Evolutionary conservation across 2,888 invertebrate species (phyloP).

Genomic region (Oscheius myriophilus): DNA sequence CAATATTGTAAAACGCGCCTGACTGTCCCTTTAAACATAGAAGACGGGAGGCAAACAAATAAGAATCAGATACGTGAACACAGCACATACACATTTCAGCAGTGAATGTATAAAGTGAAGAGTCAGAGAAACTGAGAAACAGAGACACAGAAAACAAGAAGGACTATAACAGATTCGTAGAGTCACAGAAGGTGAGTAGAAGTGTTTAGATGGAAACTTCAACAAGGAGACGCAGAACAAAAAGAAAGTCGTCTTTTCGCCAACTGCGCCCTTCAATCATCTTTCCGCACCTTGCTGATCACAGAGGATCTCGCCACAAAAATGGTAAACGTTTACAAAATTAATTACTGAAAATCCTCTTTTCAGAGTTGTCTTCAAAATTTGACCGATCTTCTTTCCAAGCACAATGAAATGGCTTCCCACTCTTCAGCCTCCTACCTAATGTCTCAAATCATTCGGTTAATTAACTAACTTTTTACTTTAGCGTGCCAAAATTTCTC

Average conservation of each 20-base stretch:
- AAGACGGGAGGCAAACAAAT: too few relatives aligned
- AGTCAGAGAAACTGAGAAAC: too few relatives aligned
- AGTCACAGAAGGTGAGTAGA: too few relatives aligned
- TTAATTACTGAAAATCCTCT: neutral
- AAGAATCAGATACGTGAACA: too few relatives aligned
- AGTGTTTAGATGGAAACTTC: conserved; percentile 31
- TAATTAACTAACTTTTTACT: neutral
- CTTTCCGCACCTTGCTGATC: conserved; percentile 12
- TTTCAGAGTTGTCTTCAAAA: conserved; percentile 35
- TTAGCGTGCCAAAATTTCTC: too few relatives aligned
- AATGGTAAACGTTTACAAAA: conserved; percentile 8
- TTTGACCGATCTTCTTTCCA: conserved; percentile 28
- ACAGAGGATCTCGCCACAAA: conserved; percentile 12
- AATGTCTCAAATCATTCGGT: conserved; percentile 29
- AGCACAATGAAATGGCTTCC: conserved; percentile 24
- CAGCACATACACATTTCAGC: neutral
- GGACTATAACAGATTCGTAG: too few relatives aligned
- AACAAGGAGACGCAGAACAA: conserved; percentile 29
- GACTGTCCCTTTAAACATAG: too few relatives aligned
- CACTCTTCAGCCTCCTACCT: conserved; percentile 33
- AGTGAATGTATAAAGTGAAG: too few relatives aligned
- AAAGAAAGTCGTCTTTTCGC: conserved; percentile 34
- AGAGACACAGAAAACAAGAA: too few relatives aligned
- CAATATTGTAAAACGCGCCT: too few relatives aligned
- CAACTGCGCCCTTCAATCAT: conserved; percentile 23